Conservation (phyloP, 2,888 invertebrate species). For the Cephus sareptanus region DNA sequence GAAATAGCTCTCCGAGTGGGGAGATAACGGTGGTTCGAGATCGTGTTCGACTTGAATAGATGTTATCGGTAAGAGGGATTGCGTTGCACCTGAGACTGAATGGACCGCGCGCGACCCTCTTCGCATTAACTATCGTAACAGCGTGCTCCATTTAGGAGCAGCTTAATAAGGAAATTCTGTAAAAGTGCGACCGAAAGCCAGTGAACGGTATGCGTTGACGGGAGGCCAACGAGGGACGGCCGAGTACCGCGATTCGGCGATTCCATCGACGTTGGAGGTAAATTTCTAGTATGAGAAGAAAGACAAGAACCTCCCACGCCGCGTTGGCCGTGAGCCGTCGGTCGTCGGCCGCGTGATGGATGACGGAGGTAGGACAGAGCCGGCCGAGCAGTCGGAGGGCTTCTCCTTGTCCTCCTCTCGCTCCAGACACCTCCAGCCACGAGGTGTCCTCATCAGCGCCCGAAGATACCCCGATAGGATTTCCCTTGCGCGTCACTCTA, state of each 20-base stretch:
- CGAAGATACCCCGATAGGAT: no score
- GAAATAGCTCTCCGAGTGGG: no score
- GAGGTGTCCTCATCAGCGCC: not conserved
- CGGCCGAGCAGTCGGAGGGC: not conserved
- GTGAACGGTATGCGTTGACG: no score
- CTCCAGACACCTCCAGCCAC: not conserved
- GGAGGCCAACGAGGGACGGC: not conserved
- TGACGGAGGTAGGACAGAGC: slow-evolving; percentile 34
- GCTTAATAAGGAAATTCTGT: no score
- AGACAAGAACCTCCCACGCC: slow-evolving; percentile 44
- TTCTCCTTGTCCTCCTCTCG: not conserved
- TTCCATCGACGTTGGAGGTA: slow-evolving; percentile 43
- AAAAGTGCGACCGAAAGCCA: no score
- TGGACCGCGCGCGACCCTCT: not conserved
- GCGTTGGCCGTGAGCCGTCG: slow-evolving; percentile 15
- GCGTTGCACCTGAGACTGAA: slow-evolving; percentile 62
- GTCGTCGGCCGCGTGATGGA: slow-evolving; percentile 37
- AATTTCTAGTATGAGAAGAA: slow-evolving; percentile 26
- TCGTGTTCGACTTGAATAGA: slow-evolving; percentile 33
- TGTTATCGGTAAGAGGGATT: slow-evolving; percentile 64
- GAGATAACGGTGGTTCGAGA: no score
- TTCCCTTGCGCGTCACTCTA: no score
- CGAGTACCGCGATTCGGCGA: not conserved
- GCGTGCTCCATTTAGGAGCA: no score
- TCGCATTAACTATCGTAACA: no score